These are phyloP conservation scores for Pachypsylla venusta DNA, from an alignment of 1,140 invertebrate genomes.

Conservation along the genomic window DNA sequence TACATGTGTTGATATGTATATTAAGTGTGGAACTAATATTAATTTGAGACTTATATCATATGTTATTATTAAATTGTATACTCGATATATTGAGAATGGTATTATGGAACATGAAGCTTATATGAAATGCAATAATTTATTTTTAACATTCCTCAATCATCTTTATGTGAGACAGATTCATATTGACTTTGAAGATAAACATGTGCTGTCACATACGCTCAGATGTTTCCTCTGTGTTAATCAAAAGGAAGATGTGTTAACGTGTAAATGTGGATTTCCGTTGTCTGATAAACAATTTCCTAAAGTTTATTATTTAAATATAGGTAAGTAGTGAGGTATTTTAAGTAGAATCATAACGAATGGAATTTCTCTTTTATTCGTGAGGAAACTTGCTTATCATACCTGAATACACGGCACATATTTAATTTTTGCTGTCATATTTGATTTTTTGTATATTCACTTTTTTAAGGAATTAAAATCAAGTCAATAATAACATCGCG, in stretches of 20 bases:
- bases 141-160: conserved; percentile 20
- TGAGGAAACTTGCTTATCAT: too few species aligned
- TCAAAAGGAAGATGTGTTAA: background rate
- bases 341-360: too few species aligned
- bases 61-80: conserved; percentile 23
- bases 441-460: too few species aligned
- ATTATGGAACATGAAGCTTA: conserved; percentile 9
- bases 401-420: too few species aligned
- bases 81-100: conserved; percentile 18
- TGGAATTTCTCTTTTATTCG: too few species aligned
- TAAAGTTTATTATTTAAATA: background rate
- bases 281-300: conserved; percentile 2
- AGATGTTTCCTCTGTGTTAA: background rate
- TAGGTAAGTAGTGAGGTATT: conserved; percentile 4
- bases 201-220: conserved; percentile 4
- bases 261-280: conserved; percentile 16
- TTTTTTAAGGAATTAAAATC: too few species aligned
- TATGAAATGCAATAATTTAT: conserved; percentile 21
- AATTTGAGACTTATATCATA: conserved; percentile 22
- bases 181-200: background rate
- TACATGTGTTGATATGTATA: conserved; percentile 21
- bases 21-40: conserved; percentile 18
- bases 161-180: background rate
- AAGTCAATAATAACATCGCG: too few species aligned
- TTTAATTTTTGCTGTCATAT: too few species aligned